phyloP scores from a whole-genome alignment of 2,797 vertebrate genomes.

The Kryptolebias ocellatus region DNA sequence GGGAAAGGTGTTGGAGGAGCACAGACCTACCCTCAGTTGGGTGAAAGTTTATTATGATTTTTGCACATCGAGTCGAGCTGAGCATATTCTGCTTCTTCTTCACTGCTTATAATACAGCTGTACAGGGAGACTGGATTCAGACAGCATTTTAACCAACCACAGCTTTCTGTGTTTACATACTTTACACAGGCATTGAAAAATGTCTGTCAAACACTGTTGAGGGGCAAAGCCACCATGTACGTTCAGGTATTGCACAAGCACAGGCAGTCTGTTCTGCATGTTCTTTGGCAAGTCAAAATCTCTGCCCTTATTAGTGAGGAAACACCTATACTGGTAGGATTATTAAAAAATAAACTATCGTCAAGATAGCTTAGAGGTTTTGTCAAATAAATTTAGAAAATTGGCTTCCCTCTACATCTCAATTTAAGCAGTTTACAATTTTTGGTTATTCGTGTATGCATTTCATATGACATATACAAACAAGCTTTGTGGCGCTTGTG shows the following conservation, averaged over 20 bases:
- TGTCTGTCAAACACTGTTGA: slow-evolving; percentile 70
- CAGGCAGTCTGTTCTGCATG: slow-evolving; percentile 44
- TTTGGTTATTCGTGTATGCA: no score
- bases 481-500: no score
- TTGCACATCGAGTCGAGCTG: slow-evolving; percentile 36
- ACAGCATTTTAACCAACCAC: slow-evolving; percentile 39
- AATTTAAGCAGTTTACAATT: no score
- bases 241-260: slow-evolving; percentile 54
- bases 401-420: no score
- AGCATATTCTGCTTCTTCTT: slow-evolving; percentile 13
- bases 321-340: slow-evolving; percentile 40
- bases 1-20: slow-evolving; percentile 55
- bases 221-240: slow-evolving; percentile 62
- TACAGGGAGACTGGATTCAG: slow-evolving; percentile 62
- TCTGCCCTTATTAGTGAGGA: slow-evolving; percentile 38
- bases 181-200: slow-evolving; percentile 74
- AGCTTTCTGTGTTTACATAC: slow-evolving; percentile 73
- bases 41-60: slow-evolving; percentile 48
- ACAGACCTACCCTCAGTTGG: slow-evolving; percentile 30
- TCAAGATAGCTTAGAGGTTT: not conserved
- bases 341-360: slow-evolving; percentile 12
- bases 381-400: not conserved
- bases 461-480: no score
- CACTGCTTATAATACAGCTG: slow-evolving; percentile 46
- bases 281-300: slow-evolving; percentile 62